Conservation (phyloP, 2,888 invertebrate species). For the Pollenia griseotomentosa region DNA sequence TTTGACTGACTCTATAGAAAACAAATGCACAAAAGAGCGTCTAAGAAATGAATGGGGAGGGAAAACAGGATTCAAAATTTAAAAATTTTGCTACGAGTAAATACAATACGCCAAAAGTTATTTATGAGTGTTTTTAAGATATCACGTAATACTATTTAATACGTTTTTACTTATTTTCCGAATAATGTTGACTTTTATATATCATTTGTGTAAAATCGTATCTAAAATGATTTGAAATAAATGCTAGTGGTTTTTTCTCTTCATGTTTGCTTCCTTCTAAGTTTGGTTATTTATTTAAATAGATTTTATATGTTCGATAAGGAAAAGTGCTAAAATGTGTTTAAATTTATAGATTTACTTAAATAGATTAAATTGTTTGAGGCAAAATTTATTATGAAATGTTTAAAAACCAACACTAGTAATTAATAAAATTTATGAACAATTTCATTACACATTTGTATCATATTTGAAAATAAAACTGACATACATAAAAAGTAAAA, state of each 20-base stretch:
- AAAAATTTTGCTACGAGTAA: slow-evolving; percentile 33
- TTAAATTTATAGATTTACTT: slow-evolving; percentile 49
- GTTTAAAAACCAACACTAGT: slow-evolving; percentile 32
- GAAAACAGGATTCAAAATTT: slow-evolving; percentile 49
- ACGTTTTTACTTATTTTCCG: slow-evolving; percentile 16
- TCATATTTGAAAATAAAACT: not conserved
- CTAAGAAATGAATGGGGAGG: not conserved
- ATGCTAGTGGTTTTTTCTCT: slow-evolving; percentile 33
- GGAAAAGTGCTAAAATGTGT: slow-evolving; percentile 80
- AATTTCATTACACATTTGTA: slow-evolving; percentile 1
- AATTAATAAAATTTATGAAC: slow-evolving; percentile 52
- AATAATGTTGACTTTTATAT: slow-evolving; percentile 53
- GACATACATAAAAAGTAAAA: too few species aligned
- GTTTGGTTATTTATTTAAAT: slow-evolving; percentile 63
- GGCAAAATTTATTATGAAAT: slow-evolving; percentile 63
- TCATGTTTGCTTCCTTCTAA: slow-evolving; percentile 43
- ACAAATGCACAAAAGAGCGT: not conserved
- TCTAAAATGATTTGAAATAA: slow-evolving; percentile 49
- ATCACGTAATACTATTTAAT: slow-evolving; percentile 69
- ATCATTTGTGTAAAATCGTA: slow-evolving; percentile 48
- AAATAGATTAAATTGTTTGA: slow-evolving; percentile 51
- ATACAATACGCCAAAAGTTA: slow-evolving; percentile 48
- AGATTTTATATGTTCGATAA: slow-evolving; percentile 80
- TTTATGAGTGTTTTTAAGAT: slow-evolving; percentile 71
- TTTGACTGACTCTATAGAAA: slow-evolving; percentile 19